Conservation (phyloP, 2,888 invertebrate genomes). For the Volucella zonaria region DNA sequence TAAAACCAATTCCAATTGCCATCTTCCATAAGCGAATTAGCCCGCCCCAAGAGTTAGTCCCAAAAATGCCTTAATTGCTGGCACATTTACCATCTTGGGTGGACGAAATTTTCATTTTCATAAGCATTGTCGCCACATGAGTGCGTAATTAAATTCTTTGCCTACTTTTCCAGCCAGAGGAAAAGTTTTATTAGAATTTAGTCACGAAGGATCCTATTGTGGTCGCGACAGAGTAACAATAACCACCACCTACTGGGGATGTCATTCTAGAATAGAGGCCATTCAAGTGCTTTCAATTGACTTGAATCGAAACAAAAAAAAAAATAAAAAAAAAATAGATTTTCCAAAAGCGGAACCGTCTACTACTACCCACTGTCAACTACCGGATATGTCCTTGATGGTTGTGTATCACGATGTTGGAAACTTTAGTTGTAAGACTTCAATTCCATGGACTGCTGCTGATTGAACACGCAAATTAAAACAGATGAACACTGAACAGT, state of each 20-base stretch:
- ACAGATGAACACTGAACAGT: background rate
- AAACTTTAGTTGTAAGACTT: constrained; percentile 51
- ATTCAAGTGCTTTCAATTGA: constrained; percentile 51
- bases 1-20: constrained; percentile 40
- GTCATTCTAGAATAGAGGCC: constrained; percentile 33
- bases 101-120: constrained; percentile 56
- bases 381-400: constrained; percentile 30
- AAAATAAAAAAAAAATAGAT: constrained; percentile 15
- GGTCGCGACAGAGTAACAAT: constrained; percentile 26
- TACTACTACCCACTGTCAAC: constrained; percentile 22
- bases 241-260: background rate
- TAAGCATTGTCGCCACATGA: constrained; percentile 66
- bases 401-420: constrained; percentile 8
- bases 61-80: constrained; percentile 34
- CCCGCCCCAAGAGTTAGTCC: background rate
- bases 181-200: constrained; percentile 48
- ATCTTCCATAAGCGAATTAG: constrained; percentile 38
- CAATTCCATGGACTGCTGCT: constrained; percentile 40
- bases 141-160: constrained; percentile 54
- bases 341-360: background rate
- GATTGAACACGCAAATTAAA: constrained; percentile 27
- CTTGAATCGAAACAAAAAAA: constrained; percentile 8
- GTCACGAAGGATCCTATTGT: constrained; percentile 36
- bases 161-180: background rate
- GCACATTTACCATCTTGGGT: constrained; percentile 46